Evolutionary conservation across 2,113 vertebrate genomes (phyloP), one percentile per base, ranked within the genome.

Genomic region (Poecilia latipinna): DNA sequence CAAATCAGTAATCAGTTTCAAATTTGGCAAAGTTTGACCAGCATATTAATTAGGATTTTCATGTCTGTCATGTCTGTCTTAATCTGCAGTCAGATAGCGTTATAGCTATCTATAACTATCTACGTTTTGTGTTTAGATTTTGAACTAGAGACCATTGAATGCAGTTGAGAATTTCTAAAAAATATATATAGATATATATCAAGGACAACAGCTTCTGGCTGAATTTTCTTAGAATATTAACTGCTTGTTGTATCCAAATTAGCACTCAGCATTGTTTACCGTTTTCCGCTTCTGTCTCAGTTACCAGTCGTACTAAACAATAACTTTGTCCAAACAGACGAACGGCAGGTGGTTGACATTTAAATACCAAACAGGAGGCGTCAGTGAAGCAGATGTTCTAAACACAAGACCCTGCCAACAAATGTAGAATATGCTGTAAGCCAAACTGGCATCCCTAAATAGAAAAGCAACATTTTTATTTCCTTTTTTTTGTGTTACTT

Each of bases 301-400:
- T 77, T 31, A 68, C 57, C 42, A 31, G 51, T 70, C 57, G 33
- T 31, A 79, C 68, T 33, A 65, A 78, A 63, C 60, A 73, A 33
- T 73, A 68, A 77, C 64, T 70, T 65, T 64, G n/a, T 70, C 68
- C 4, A 3, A 44, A 51, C 8, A 72, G 61, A 32, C 24, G 82
- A 75, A 79, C 77, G 83, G 63, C 85, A 85, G 82, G 61, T 83
- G 73, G 64, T 39, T 79, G 75, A 82, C 71, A 63, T 78, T 80
- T 71, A 69, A 83, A 82, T 70, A 75, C 65, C 78, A 82, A 76
- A 65, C 33, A 69, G 63, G 68, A 71, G 33, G 22, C 65, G 74
- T 82, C 42, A 61, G 31, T 66, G 64, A 77, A 65, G 74, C 78
- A 84, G 79, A 69, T 84, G 78, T 70, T 81, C 70, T 72, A 31